Conservation (phyloP, 2,888 invertebrate genomes). For the Phortica magna region DNA sequence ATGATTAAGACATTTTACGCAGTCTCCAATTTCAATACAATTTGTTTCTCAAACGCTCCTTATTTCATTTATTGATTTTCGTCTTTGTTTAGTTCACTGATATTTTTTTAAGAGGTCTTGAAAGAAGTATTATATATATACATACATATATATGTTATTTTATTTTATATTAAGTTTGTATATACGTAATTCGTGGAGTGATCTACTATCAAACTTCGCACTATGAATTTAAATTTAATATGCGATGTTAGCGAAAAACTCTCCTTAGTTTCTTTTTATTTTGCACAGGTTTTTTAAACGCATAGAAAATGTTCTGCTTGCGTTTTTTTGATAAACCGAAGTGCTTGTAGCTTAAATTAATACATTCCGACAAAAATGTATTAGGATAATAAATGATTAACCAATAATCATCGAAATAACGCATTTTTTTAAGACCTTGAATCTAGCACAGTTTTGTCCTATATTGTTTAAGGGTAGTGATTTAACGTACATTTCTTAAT, state of each 20-base stretch:
- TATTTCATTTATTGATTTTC: background rate
- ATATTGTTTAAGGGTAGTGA: too few relatives aligned
- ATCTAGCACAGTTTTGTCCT: too few relatives aligned
- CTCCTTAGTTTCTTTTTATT: slow-evolving; percentile 46
- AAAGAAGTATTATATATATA: too few relatives aligned
- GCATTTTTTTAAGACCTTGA: too few relatives aligned
- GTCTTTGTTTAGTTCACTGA: too few relatives aligned
- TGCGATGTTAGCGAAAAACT: slow-evolving; percentile 58
- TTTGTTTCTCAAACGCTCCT: background rate
- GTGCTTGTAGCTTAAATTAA: background rate
- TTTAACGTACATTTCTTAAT: too few relatives aligned
- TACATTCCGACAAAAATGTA: background rate
- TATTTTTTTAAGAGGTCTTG: too few relatives aligned
- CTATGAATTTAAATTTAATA: slow-evolving; percentile 3
- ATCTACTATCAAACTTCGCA: slow-evolving; percentile 34
- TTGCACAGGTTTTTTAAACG: slow-evolving; percentile 42
- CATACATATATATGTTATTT: too few relatives aligned
- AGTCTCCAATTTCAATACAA: background rate
- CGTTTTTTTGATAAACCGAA: background rate
- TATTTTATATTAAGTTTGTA: too few relatives aligned
- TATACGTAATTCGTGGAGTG: slow-evolving; percentile 30
- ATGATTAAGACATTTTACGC: background rate
- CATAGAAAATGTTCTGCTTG: background rate
- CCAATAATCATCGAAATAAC: too few relatives aligned
- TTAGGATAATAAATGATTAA: too few relatives aligned